Conservation (phyloP, 2,888 invertebrate genomes). For the Xiphydria camelus region DNA sequence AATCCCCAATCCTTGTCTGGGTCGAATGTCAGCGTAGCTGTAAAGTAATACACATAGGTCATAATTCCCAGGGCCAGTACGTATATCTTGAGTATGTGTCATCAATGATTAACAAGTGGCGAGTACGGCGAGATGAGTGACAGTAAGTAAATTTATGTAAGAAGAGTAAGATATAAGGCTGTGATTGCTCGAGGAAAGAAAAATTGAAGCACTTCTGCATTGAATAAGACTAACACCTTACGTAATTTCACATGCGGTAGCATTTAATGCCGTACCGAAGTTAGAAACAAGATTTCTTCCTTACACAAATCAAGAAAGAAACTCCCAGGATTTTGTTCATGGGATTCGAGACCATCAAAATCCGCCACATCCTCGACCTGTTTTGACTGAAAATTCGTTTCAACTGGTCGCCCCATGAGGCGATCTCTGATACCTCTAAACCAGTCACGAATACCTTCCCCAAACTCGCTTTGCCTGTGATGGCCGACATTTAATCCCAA, state of each 20-base stretch:
- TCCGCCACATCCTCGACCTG: not conserved
- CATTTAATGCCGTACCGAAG: no score
- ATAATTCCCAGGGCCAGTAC: not conserved
- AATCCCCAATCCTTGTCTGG: conserved; percentile 41
- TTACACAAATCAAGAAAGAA: not conserved
- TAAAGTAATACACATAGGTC: not conserved
- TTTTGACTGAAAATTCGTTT: not conserved
- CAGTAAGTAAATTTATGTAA: no score
- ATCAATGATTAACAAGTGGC: no score
- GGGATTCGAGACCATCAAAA: not conserved
- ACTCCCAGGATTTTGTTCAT: not conserved
- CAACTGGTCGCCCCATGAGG: conserved; percentile 13
- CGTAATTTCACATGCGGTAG: no score
- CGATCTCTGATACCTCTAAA: conserved; percentile 27
- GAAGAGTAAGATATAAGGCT: no score
- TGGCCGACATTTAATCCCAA: not conserved
- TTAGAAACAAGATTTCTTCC: no score
- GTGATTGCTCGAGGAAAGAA: no score
- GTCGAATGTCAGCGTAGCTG: conserved; percentile 37
- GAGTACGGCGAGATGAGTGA: no score
- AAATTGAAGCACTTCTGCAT: no score
- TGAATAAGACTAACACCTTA: no score
- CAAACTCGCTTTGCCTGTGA: conserved; percentile 18
- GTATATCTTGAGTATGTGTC: no score
- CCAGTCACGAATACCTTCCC: conserved; percentile 36